Evolutionary conservation across 92 coral and sea anemone genomes (phyloP).

Genomic region (Zoanthus sansibaricus): DNA sequence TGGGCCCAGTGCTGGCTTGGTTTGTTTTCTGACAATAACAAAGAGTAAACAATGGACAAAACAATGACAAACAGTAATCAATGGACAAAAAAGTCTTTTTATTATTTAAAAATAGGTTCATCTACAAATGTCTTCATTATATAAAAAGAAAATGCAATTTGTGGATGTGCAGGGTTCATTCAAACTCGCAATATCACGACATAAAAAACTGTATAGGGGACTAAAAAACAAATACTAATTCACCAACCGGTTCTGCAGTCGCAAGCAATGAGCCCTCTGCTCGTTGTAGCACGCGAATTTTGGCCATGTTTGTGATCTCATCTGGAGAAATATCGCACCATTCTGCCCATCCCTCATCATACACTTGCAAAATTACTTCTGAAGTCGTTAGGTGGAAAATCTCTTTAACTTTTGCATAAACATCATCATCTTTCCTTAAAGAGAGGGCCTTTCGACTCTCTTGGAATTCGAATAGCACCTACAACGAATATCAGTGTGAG

Average conservation of each 20-base stretch:
- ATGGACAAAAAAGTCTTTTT: neutral
- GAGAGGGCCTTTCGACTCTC: slow-evolving; percentile 26
- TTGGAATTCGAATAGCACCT: slow-evolving; percentile 25
- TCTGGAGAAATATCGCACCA: slow-evolving; percentile 18
- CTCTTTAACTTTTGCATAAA: neutral
- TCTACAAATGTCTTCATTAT: neutral
- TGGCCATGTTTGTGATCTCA: neutral
- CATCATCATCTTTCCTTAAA: slow-evolving; percentile 14
- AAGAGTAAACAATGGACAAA: too few species aligned
- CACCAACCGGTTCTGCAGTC: slow-evolving; percentile 65
- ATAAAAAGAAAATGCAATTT: neutral
- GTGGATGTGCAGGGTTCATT: slow-evolving; percentile 2
- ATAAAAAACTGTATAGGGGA: neutral
- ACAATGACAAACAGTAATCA: slow-evolving; percentile 3
- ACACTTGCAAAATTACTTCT: neutral
- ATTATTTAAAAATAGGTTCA: slow-evolving; percentile 1
- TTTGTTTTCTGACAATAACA: too few species aligned
- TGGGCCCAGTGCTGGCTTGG: too few species aligned
- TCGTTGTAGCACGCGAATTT: slow-evolving; percentile 16
- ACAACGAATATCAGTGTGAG: slow-evolving; percentile 16
- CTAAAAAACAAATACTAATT: slow-evolving; percentile 3
- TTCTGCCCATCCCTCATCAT: neutral
- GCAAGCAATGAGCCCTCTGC: slow-evolving; percentile 39
- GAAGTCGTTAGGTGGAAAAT: neutral
- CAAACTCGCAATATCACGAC: neutral